Evolutionary conservation across 2,113 vertebrate species (phyloP), one percentile per base, ranked within the genome.

Genomic region (Engystomops pustulosus): DNA sequence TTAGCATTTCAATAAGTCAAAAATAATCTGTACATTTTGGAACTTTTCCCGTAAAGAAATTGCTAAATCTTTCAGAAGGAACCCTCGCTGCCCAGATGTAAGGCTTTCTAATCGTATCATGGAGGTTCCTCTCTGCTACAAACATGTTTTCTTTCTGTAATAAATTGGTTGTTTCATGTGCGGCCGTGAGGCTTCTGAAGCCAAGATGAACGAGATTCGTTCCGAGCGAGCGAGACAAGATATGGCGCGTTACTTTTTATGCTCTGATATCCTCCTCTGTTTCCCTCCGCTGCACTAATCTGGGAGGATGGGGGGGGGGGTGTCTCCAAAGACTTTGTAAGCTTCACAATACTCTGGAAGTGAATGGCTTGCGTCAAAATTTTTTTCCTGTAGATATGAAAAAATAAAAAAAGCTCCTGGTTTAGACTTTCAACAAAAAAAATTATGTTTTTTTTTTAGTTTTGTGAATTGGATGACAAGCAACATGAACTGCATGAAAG

Each of bases 81-180:
- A 36, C 62, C 32, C 17, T 67, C 15, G 1, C 30, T 9, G 32
- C 9, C 32, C 7, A 4, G 32, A 36, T 67, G 62, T 36, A 36
- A 67, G 62, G 32, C 62, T 12, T 67, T 67, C n/a, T 67, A 27
- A 58, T 36, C 0, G 20, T 25, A 27, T 78, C 18, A 1, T 38
- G 51, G 32, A 38, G 20, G 51, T 25, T 58, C 53, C n/a, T 78
- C 34, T 77, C 32, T 58, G 75, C 32, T 78, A 34, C 51, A 25
- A 36, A 78, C 34, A 60, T 60, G n/a, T 78, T 38, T 77, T 58
- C 53, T 23, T 60, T 41, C 55, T 53, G 51, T 78, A 38, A 25
- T 78, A 78, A 78, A 78, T 53, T 78, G 75, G 34, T 41, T 58
- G 75, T 78, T 78, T 78, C 55, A 78, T 78, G 51, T 27, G 34